Base-by-base conservation (phyloP, 35 echinoderm and acorn worm genomes). In the Lytechinus variegatus region DNA sequence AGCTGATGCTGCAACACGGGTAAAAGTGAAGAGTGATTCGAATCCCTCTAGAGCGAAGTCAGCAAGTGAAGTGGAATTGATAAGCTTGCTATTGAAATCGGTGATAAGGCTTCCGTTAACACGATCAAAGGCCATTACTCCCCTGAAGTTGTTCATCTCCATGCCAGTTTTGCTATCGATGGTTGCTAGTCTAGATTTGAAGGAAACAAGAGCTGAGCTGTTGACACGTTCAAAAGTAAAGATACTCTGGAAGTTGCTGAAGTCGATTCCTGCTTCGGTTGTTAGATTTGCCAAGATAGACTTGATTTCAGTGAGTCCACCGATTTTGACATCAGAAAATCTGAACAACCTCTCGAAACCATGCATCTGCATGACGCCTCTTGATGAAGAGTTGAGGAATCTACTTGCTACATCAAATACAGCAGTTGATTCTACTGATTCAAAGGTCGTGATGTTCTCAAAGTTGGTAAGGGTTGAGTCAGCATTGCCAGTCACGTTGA, bases 161-260 rank as follows among this genome's bases (percentile, higher is more conserved):
- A 96, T 66, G 44, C 89, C 90, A 72, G 94, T 94, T 8, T 27
- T 54, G n/a, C 54, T 24, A 21, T 33, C 60, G 52, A 97, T 28
- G 79, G 55, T 96, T 29, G 86, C 61, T 6, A 96, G 61, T 24
- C 29, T 86, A 61, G 87, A 96, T 55, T 87, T 95, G 2, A 98
- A 24, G 87, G 94, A 95, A 52, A 95, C 90, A 52, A 52, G 72
- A 86, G 91, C 89, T 12, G 89, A 91, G 11, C 94, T 95, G 86
- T 97, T 97, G 88, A 97, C 96, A 16, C 94, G 86, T 19, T 95
- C 94, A 93, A 97, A 97, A 28, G 94, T 93, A 53, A 94, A 89
- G 11, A 96, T n/a, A 10, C 91, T 16, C 4, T 86, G 71, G 71
- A 95, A 96, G 94, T 96, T 95, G 12, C 60, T 54, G 21, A 97